Evolutionary conservation across 2,797 vertebrate species (phyloP), one percentile per base, ranked within the genome.

Genomic region (Hapalemur alaotrensis): DNA sequence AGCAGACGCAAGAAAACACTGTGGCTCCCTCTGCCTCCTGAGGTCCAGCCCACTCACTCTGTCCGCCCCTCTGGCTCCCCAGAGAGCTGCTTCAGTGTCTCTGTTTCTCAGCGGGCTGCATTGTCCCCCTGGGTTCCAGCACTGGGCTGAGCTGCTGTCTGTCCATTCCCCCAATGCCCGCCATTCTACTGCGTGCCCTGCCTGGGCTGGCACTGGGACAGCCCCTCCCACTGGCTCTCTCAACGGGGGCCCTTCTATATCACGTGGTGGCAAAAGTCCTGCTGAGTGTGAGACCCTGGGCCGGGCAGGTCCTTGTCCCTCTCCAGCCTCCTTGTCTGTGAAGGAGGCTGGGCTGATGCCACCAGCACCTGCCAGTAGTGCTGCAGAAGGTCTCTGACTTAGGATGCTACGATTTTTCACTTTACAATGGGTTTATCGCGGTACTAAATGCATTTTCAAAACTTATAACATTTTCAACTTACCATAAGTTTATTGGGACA

Each of bases 1-100:
- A 83, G 84, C 67, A 96, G 92, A 67, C 92, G 92, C 59, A 90
- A 69, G 75, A 88, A 96, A 90, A n/a, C 72, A 89, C 18, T 83
- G 79, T 43, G 41, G 79, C 76, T 97, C 80, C 84, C 25, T 54
- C 41, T 78, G 70, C 76, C 9, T 28, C 46, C 23, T 52, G 92
- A 93, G 83, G 65, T 28, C 86, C 52, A 30, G 41, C 20, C 70
- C 93, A 50, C 89, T 87, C 72, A 59, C 61, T 41, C 52, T 46
- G 69, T 48, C 52, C 41, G 79, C 5, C 70, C 57, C 63, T 69
- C 20, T 7, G 80, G 41, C 69, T 91, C 18, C 28, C 52, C 61
- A 35, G 43, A 52, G 1, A 70, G 54, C 20, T 59, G 41, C 48
- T 52, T 70, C 25, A 30, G 23, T 41, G 11, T 35, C 50, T 85